These are phyloP conservation scores for Zelostemma sp. DNA, from an alignment of 1,140 invertebrate genomes.

Conservation along the genomic window DNA sequence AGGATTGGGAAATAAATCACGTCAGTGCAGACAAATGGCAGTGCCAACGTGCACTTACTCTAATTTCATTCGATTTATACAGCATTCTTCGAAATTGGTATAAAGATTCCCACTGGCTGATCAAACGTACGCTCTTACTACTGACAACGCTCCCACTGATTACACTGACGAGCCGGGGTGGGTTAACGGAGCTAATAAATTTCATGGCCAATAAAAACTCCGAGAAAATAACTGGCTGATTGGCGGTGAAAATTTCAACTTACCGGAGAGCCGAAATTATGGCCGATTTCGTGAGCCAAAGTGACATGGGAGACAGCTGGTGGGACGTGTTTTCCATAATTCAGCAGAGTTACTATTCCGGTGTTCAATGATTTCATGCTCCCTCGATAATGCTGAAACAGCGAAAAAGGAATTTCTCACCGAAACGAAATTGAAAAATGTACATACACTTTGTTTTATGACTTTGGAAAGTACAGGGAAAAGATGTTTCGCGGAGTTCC, in stretches of 20 bases:
- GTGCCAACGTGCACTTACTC: constrained; percentile 43
- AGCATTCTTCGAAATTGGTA: constrained; percentile 32
- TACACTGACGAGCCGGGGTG: constrained; percentile 22
- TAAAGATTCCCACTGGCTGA: constrained; percentile 43
- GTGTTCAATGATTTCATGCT: constrained; percentile 97
- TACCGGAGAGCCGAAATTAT: constrained; percentile 98
- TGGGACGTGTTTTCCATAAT: constrained; percentile 99
- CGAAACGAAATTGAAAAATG: constrained; percentile 5
- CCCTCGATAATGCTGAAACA: constrained; percentile 89
- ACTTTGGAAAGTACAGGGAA: not conserved
- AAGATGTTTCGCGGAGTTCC: not conserved
- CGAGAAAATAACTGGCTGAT: constrained; percentile 2
- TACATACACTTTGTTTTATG: constrained; percentile 1
- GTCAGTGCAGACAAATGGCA: constrained; percentile 37
- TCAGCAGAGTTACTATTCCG: constrained; percentile 96
- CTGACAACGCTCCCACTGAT: constrained; percentile 25
- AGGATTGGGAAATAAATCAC: constrained; percentile 37
- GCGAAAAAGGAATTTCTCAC: constrained; percentile 26
- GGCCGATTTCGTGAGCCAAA: constrained; percentile 98
- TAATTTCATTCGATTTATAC: constrained; percentile 40
- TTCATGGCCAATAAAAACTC: not conserved
- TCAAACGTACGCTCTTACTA: constrained; percentile 34
- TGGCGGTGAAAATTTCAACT: constrained; percentile 59
- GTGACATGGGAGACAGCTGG: constrained; percentile 98
- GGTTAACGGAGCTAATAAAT: not conserved